These are phyloP conservation scores for Halichoerus grypus DNA, from an alignment of 2,113 vertebrate genomes.

Conservation along the genomic window DNA sequence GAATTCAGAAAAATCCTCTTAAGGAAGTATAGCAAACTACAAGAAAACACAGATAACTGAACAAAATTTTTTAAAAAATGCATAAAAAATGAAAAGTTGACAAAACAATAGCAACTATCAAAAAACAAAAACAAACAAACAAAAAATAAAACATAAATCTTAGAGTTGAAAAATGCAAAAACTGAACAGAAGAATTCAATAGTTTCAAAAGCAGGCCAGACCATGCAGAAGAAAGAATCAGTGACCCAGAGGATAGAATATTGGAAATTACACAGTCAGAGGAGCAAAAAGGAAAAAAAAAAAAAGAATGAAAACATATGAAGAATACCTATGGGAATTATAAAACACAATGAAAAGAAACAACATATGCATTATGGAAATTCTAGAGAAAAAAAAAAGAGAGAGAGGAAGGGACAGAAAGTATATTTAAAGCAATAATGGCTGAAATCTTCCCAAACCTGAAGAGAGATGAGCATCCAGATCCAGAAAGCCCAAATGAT, in stretches of 20 bases:
- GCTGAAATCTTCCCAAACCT: not conserved
- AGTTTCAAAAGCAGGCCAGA: not conserved
- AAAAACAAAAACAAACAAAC: not conserved
- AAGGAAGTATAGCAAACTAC: not conserved
- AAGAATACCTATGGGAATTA: not conserved
- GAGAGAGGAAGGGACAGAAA: not conserved
- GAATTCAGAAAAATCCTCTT: not conserved
- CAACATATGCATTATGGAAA: not conserved
- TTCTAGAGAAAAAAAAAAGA: not conserved
- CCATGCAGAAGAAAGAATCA: not conserved
- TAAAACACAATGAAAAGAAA: not conserved
- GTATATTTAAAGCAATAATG: not conserved
- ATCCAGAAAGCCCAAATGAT: not conserved
- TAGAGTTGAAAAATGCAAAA: not conserved
- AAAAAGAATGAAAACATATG: not conserved
- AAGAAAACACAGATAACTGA: not conserved
- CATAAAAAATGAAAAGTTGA: not conserved
- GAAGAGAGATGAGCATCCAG: not conserved
- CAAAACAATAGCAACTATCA: not conserved
- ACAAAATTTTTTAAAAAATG: not conserved
- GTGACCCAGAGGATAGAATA: not conserved
- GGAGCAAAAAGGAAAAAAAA: not conserved
- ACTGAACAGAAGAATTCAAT: not conserved
- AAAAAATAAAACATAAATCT: not conserved
- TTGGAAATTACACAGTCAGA: not conserved